Base-by-base conservation (phyloP, 2,797 vertebrate genomes). In the Sebastes diaconus region DNA sequence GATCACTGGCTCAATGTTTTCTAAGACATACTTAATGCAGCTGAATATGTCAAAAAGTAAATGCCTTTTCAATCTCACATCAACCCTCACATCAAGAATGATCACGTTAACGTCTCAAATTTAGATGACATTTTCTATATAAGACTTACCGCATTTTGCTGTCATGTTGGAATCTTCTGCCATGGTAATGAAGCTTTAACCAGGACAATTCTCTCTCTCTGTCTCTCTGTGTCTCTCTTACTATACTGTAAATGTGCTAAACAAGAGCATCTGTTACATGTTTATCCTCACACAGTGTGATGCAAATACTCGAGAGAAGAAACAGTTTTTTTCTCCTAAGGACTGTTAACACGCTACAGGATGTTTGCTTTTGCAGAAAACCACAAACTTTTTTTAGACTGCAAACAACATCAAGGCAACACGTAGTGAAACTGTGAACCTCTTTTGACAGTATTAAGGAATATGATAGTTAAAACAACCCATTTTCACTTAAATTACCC, bases 331-430 rank as follows among this genome's bases (percentile, higher is more conserved):
- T 68, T 84, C 75, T 81, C 79, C 55, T 74, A 42, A 75, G 46
- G 36, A 27, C 67, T 80, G 77, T 77, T 30, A 2, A 39, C 22
- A 39, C 4, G 0, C n/a, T 46, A 91, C 94, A 95, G 95, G 95
- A 95, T 94, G 94, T 94, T 84, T 87, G 88, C 86, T 93, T 86
- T 79, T 95, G 95, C 95, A 95, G 67, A 91, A 95, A 96, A 92
- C 95, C 95, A 94, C 95, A 94, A 81, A 57, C 74, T 78, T 64
- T 77, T 82, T 83, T 79, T 66, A 67, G 36, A 77, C 24, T 34
- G 3, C 76, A 32, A 84, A 50, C 42, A 32, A 6, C 52, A 58
- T 64, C 50, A 70, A 80, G 22, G 57, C 6, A 81, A 22, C n/a
- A 79, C 6, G 1, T 22, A 2, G 8, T 8, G 13, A 69, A 14